Conservation (phyloP, 2,113 vertebrate genomes). For the Dinomys branickii region DNA sequence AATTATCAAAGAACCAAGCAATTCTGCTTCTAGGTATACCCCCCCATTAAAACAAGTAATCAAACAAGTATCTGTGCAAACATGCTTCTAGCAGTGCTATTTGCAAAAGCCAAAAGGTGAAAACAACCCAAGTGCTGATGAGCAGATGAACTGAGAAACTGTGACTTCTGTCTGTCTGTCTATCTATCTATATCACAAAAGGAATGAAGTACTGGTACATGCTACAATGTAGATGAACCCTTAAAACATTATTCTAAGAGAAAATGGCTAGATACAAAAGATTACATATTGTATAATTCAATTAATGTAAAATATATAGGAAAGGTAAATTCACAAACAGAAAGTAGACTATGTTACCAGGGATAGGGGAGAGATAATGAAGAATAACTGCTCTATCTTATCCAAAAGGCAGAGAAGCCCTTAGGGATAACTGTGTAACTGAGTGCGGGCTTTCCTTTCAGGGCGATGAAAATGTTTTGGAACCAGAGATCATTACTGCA, state of each 20-base stretch:
- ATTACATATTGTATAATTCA: background rate
- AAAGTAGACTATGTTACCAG: background rate
- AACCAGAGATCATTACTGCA: background rate
- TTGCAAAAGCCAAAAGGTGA: background rate
- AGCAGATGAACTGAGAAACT: background rate
- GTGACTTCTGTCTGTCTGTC: background rate
- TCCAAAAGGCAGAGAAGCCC: background rate
- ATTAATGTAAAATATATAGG: background rate
- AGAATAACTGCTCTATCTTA: background rate
- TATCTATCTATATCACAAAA: background rate
- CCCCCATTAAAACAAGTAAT: background rate
- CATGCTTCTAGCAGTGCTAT: background rate
- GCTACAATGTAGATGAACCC: background rate
- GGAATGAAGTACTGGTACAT: background rate
- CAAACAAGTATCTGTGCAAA: background rate
- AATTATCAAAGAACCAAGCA: background rate
- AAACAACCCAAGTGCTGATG: background rate
- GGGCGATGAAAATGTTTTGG: background rate
- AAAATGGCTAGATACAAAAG: background rate
- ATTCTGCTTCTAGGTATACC: background rate
- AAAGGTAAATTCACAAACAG: background rate
- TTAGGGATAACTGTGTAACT: background rate
- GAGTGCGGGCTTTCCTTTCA: background rate
- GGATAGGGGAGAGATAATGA: background rate
- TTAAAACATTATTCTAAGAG: slow-evolving; percentile 9